These are phyloP conservation scores for Menidia menidia DNA, from an alignment of 2,797 vertebrate genomes.

Conservation along the genomic window DNA sequence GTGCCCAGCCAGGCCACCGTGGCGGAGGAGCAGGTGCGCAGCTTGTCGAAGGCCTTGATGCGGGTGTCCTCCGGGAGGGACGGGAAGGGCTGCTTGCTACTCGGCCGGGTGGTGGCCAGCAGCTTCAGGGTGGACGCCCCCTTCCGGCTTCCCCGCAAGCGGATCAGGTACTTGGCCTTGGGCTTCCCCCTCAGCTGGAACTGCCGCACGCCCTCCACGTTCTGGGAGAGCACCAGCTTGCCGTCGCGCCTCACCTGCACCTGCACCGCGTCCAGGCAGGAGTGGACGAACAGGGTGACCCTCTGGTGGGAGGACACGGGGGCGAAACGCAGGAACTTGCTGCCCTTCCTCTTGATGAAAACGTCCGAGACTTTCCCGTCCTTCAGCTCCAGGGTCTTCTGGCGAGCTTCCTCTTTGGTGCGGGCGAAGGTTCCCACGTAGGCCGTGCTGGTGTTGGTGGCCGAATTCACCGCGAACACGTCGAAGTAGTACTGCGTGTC, in stretches of 20 bases:
- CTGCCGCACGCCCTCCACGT: slow-evolving; percentile 91
- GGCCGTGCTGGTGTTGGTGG: slow-evolving; percentile 93
- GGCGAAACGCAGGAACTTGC: slow-evolving; percentile 92
- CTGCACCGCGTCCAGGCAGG: slow-evolving; percentile 91
- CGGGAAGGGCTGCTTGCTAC: slow-evolving; percentile 93
- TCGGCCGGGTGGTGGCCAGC: slow-evolving; percentile 89
- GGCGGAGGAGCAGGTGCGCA: slow-evolving; percentile 93
- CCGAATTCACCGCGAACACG: slow-evolving; percentile 91
- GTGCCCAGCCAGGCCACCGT: slow-evolving; percentile 98
- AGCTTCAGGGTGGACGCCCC: slow-evolving; percentile 93
- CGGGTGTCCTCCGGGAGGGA: slow-evolving; percentile 95
- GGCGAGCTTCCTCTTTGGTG: slow-evolving; percentile 94
- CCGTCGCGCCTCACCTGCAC: slow-evolving; percentile 94
- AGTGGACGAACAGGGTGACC: slow-evolving; percentile 91
- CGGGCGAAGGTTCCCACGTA: slow-evolving; percentile 96
- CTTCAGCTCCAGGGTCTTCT: slow-evolving; percentile 94
- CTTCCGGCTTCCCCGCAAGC: slow-evolving; percentile 91
- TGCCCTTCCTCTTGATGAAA: slow-evolving; percentile 93
- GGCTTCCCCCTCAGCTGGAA: slow-evolving; percentile 95
- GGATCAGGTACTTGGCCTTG: slow-evolving; percentile 95
- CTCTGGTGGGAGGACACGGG: slow-evolving; percentile 96
- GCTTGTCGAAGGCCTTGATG: slow-evolving; percentile 97
- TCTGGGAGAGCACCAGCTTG: slow-evolving; percentile 92
- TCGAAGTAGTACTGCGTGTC: slow-evolving; percentile 98
- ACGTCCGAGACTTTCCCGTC: slow-evolving; percentile 93